Base-by-base conservation (phyloP, 2,888 invertebrate genomes). In the Thelaira solivaga region DNA sequence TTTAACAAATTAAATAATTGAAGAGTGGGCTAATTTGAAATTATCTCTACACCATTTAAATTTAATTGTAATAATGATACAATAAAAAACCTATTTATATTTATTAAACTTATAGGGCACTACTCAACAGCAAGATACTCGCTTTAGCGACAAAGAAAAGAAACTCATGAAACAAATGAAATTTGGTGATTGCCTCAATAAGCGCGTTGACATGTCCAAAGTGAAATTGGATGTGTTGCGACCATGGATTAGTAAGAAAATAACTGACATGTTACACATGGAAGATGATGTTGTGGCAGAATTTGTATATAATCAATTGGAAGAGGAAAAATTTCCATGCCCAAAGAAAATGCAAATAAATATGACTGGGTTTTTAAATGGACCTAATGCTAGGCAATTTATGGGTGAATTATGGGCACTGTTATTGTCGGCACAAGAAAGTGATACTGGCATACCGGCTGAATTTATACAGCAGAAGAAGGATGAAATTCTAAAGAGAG, bases 341-440 rank as follows among this genome's bases (percentile, higher is more conserved):
- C 97, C 98, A 55, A 96, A 97, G 90, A 96, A 97, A 90, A 99
- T 99, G 94, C 99, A 99, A 92, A 99, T 99, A 87, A 99, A 99
- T 90, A 91, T 99, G 89, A 99, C 99, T 49, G 99, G 99, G 51
- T 99, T 99, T 90, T 91, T 99, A 80, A 99, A 99, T 88, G 98
- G 98, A 10, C 97, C 97, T 89, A 97, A 98, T 90, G 98, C 99
- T 16, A 92, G 99, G 41, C 94, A 96, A 83, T 99, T 99, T 90
- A 97, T 99, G 96, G 95, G 95, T 3, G 99, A 99, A 89, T 91
- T 99, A 64, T 99, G 99, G 99, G 95, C 96, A 80, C 90, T 98
- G 82, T 90, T 99, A 82, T 92, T 97, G 77, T 98, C 97, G 65
- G 99, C 99, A 1, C 98, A 98, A 89, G 96, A 97, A 59, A 96